A percentile compares a stretch with the other conserved stretches of the same genome.
Evolutionary conservation across 2,888 invertebrate species (phyloP).

Genomic region (Eumerus sabulonum): DNA sequence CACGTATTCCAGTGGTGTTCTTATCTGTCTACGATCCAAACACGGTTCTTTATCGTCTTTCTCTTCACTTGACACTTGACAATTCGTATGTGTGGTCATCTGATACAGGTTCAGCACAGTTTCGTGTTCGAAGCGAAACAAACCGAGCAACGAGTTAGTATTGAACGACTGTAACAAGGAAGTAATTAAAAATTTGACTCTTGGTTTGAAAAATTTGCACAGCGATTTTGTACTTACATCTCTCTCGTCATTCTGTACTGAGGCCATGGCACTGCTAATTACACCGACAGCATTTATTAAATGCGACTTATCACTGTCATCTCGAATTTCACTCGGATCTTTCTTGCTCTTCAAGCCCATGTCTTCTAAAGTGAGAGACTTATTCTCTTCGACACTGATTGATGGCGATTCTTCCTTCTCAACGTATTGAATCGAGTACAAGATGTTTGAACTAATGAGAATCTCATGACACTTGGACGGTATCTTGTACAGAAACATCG

Average conservation of each 20-base stretch:
- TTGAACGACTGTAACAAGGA: conserved; percentile 74
- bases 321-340: conserved; percentile 72
- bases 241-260: conserved; percentile 76
- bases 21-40: conserved; percentile 75
- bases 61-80: conserved; percentile 66
- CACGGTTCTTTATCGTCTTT: conserved; percentile 76
- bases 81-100: conserved; percentile 74
- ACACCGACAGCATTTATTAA: conserved; percentile 77
- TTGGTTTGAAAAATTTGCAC: background rate
- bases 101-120: conserved; percentile 78
- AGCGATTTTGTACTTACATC: conserved; percentile 75
- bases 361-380: conserved; percentile 9
- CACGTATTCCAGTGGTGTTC: conserved; percentile 76
- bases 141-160: conserved; percentile 73
- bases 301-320: conserved; percentile 71
- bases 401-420: conserved; percentile 73
- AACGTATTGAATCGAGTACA: conserved; percentile 81
- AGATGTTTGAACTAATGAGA: conserved; percentile 84
- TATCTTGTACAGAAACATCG: conserved; percentile 85
- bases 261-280: conserved; percentile 78
- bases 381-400: conserved; percentile 6
- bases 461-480: conserved; percentile 82
- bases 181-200: background rate
- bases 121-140: conserved; percentile 77
- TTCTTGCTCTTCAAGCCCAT: conserved; percentile 70